Percentiles rank a stretch among this genome's conserved stretches.
phyloP scores from a whole-genome alignment of 2,113 vertebrate genomes.

The Oncorhynchus keta region DNA sequence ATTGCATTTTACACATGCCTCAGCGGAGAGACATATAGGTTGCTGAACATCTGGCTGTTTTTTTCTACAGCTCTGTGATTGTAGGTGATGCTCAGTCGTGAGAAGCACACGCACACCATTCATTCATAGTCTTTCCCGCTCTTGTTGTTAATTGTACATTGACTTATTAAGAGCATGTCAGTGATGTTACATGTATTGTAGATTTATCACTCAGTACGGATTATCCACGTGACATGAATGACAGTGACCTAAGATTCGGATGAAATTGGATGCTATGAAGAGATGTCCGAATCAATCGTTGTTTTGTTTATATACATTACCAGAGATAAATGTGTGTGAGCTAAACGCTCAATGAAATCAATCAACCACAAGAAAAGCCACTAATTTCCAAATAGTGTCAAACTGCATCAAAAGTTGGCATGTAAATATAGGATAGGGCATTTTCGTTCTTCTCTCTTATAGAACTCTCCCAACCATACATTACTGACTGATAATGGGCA shows the following conservation, averaged over 20 bases:
- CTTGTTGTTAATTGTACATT: neutral
- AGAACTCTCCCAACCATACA: too few relatives aligned
- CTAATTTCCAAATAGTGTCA: neutral
- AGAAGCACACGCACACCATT: neutral
- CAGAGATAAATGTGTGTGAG: too few relatives aligned
- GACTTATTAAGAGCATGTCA: neutral
- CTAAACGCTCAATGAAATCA: neutral
- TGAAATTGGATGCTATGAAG: neutral
- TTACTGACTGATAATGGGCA: too few relatives aligned
- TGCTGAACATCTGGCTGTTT: neutral
- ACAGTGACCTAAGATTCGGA: neutral
- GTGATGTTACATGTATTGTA: neutral
- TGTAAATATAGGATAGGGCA: neutral
- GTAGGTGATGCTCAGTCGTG: neutral
- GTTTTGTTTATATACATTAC: neutral
- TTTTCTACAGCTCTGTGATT: neutral
- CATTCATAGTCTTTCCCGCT: neutral
- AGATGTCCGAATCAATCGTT: neutral
- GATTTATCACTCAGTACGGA: neutral
- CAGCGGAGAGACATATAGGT: neutral
- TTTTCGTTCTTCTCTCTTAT: neutral
- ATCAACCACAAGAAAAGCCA: neutral
- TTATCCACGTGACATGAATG: conserved; percentile 17
- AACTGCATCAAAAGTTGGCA: neutral
- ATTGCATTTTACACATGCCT: neutral